Percentiles rank a stretch among this genome's conserved stretches.
Conservation (phyloP, 2,113 vertebrate species). For the Neogobius melanostomus region DNA sequence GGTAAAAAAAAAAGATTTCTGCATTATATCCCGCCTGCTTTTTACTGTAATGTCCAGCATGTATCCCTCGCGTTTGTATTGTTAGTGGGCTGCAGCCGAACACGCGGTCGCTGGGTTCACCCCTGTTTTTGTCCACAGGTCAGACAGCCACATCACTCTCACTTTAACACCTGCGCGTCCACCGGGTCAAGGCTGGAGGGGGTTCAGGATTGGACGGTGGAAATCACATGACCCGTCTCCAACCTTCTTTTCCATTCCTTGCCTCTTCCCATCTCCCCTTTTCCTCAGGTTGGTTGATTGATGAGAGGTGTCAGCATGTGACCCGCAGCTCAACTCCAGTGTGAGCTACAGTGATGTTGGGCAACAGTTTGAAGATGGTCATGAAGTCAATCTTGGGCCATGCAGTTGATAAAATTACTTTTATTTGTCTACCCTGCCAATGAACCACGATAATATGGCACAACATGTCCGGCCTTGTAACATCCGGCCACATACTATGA, state of each 20-base stretch:
- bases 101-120: not conserved
- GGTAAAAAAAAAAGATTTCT: too few relatives aligned
- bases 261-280: not conserved
- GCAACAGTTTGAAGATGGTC: not conserved
- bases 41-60: too few relatives aligned
- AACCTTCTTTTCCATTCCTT: constrained; percentile 6
- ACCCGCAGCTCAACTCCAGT: constrained; percentile 77
- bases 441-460: too few relatives aligned
- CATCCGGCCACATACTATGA: too few relatives aligned
- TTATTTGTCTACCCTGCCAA: too few relatives aligned
- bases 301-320: constrained; percentile 78
- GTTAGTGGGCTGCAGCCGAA: too few relatives aligned
- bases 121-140: constrained; percentile 70
- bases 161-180: constrained; percentile 81
- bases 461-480: too few relatives aligned
- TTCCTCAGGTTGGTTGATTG: constrained; percentile 66
- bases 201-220: constrained; percentile 52
- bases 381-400: not conserved
- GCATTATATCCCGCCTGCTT: too few relatives aligned
- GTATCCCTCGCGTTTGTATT: too few relatives aligned
- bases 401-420: too few relatives aligned
- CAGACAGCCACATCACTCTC: constrained; percentile 82
- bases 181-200: constrained; percentile 71
- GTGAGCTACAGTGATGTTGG: constrained; percentile 20
- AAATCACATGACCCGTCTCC: constrained; percentile 73